A percentile compares a stretch with the other conserved stretches of the same genome.
Evolutionary conservation across 2,113 vertebrate genomes (phyloP).

Genomic region (Neotoma lepida): DNA sequence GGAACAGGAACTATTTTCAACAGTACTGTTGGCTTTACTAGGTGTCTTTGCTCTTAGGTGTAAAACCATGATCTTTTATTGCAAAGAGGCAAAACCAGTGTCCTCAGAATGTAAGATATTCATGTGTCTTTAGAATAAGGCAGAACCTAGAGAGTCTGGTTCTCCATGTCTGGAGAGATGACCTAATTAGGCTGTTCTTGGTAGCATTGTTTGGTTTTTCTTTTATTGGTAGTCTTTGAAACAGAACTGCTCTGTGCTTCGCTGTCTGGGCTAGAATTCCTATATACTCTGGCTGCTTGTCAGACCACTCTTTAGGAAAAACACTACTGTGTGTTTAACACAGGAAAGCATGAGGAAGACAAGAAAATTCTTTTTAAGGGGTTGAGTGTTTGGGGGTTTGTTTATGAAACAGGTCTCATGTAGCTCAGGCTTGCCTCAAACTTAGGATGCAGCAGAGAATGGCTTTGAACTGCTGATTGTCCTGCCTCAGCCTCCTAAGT

Average conservation of each 20-base stretch:
- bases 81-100: neutral
- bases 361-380: neutral
- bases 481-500: neutral
- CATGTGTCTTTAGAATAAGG: conserved; percentile 51
- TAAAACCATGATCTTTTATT: conserved; percentile 70
- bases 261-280: neutral
- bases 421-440: neutral
- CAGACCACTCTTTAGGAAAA: neutral
- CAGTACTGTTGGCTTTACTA: conserved; percentile 49
- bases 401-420: neutral
- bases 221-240: neutral
- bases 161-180: conserved; percentile 23
- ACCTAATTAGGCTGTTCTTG: neutral
- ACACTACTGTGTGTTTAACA: neutral
- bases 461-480: neutral
- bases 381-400: neutral
- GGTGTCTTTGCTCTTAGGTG: conserved; percentile 73
- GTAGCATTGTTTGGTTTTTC: neutral
- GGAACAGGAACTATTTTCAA: conserved; percentile 66
- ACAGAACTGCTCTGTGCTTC: neutral
- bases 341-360: neutral
- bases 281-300: neutral
- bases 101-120: neutral
- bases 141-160: conserved; percentile 31
- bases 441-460: neutral